A percentile compares a stretch with the other conserved stretches of the same genome.
These are phyloP conservation scores for Anoplolepis gracilipes DNA, from an alignment of 1,140 invertebrate genomes.

Conservation along the genomic window DNA sequence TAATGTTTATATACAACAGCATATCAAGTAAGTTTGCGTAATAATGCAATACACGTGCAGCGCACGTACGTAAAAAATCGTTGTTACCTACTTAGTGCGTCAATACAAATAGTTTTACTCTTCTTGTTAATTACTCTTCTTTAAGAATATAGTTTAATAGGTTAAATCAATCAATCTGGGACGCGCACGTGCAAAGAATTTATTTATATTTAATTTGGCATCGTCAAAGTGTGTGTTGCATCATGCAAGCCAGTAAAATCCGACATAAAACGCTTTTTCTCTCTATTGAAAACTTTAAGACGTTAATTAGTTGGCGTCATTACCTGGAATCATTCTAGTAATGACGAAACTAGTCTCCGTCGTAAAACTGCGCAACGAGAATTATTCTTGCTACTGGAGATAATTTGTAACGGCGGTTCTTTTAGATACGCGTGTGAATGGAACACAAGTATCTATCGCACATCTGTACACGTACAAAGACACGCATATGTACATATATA, in stretches of 20 bases:
- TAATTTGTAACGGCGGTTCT: neutral
- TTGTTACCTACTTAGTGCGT: constrained; percentile 32
- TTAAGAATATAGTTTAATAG: constrained; percentile 30
- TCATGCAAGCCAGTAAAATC: neutral
- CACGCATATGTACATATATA: neutral
- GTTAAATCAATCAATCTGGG: constrained; percentile 30
- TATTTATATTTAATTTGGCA: constrained; percentile 30
- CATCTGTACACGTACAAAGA: too few species aligned
- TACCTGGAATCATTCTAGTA: neutral
- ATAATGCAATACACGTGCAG: constrained; percentile 36
- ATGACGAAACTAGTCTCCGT: neutral
- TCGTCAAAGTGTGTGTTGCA: neutral
- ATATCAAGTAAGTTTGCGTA: neutral
- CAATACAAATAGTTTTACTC: constrained; percentile 42
- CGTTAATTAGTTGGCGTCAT: neutral
- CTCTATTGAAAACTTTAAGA: neutral
- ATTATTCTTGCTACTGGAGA: constrained; percentile 1
- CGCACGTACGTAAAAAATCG: constrained; percentile 28
- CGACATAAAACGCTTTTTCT: neutral
- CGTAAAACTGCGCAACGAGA: neutral
- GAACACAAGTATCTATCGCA: neutral
- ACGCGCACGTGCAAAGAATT: constrained; percentile 20
- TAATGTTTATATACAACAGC: neutral
- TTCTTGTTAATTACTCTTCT: constrained; percentile 35
- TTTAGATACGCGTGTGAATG: neutral